Evolutionary conservation across 2,113 vertebrate species (phyloP).

Genomic region (Balaeniceps rex): DNA sequence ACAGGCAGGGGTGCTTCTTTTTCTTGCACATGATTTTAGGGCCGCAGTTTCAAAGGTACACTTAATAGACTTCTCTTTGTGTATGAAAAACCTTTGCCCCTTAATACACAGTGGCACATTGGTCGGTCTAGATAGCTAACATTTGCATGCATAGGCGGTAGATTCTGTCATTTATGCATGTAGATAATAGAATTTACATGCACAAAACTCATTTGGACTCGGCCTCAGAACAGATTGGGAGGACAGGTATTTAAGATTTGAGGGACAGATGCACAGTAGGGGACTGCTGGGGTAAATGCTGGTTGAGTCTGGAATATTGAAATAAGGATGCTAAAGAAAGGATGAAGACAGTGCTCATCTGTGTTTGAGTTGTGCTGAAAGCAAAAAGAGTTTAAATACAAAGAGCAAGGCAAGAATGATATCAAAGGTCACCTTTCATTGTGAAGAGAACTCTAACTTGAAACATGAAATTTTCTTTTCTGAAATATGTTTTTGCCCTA

Average conservation of each 20-base stretch:
- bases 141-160: conserved; percentile 36
- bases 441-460: neutral
- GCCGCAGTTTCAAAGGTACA: neutral
- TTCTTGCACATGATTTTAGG: neutral
- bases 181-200: conserved; percentile 62
- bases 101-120: neutral
- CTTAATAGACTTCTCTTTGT: neutral
- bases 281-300: conserved; percentile 1
- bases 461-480: conserved; percentile 8
- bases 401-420: conserved; percentile 1
- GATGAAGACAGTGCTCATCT: neutral
- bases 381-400: neutral
- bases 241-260: conserved; percentile 51
- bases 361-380: neutral
- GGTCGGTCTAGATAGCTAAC: neutral
- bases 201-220: conserved; percentile 38
- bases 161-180: conserved; percentile 48
- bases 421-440: conserved; percentile 53
- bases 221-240: conserved; percentile 45
- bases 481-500: neutral
- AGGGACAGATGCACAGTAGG: conserved; percentile 47
- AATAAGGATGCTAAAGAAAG: conserved; percentile 4
- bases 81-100: neutral
- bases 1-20: neutral
- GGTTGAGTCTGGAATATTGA: conserved; percentile 28